Conservation (phyloP, 2,888 invertebrate genomes). For the Temnothorax ravouxi region DNA sequence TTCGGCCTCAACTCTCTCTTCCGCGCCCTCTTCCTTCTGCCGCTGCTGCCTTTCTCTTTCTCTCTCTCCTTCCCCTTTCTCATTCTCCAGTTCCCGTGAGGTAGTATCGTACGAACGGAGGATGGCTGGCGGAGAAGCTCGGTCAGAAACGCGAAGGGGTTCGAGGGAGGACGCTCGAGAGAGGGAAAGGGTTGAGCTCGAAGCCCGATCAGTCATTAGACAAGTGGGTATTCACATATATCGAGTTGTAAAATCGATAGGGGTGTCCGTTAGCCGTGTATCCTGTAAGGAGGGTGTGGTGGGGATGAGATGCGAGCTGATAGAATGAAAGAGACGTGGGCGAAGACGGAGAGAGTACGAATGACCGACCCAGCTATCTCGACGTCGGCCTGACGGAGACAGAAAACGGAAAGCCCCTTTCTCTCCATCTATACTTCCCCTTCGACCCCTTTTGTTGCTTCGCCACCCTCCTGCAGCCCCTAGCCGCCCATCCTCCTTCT, state of each 20-base stretch:
- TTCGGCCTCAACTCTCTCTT: conserved; percentile 70
- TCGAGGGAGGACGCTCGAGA: conserved; percentile 67
- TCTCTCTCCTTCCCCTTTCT: conserved; percentile 51
- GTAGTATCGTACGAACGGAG: conserved; percentile 65
- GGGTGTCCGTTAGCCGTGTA: conserved; percentile 86
- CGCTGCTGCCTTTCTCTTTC: conserved; percentile 51
- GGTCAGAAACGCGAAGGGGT: conserved; percentile 66
- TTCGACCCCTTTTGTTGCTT: conserved; percentile 86
- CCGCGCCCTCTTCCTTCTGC: conserved; percentile 45
- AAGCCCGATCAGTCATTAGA: conserved; percentile 86
- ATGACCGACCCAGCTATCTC: conserved; percentile 68
- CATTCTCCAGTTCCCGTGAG: conserved; percentile 55
- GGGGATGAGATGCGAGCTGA: conserved; percentile 83
- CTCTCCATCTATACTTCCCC: conserved; percentile 82
- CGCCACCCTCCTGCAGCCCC: conserved; percentile 77
- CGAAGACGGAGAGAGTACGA: conserved; percentile 62
- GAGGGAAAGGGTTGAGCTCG: conserved; percentile 84
- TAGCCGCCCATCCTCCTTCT: conserved; percentile 73
- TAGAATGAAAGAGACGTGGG: conserved; percentile 62
- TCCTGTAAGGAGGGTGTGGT: conserved; percentile 84
- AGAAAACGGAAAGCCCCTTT: conserved; percentile 71
- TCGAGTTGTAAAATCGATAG: conserved; percentile 87
- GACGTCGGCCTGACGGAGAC: conserved; percentile 68
- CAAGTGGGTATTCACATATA: conserved; percentile 86
- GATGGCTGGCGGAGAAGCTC: conserved; percentile 76